Evolutionary conservation across 2,888 invertebrate genomes (phyloP), one percentile per base, ranked within the genome.

Genomic region (Odontothrips loti): DNA sequence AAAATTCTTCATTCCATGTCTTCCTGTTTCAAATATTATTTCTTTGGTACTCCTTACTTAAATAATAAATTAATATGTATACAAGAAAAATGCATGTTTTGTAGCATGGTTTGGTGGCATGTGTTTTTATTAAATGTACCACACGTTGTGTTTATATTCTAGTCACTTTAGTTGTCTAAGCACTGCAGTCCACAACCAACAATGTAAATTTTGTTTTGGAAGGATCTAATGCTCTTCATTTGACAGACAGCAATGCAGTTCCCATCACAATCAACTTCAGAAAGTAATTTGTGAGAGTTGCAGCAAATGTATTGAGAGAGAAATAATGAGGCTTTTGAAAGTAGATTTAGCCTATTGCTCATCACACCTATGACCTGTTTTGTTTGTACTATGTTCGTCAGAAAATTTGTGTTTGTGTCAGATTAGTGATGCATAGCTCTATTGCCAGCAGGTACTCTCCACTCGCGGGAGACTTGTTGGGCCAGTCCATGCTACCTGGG

Each of bases 401-500:
- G 34, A 43, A 43, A 43, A 51, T 15, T 17, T 47, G 34, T 75
- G n/a, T 47, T 47, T 43, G 48, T 79, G 48, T 81, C 34, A 47
- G 68, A 48, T 34, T 79, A 82, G 80, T 82, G 20, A 58, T 82
- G 34, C 43, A 84, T 88, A 12, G 23, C 68, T 75, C 68, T 75
- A n/a, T 27, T 75, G 68, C 68, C 68, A 75, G 81, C 89, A 91
- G 92, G 89, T 95, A 95, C 88, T 95, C 95, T 86, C 95, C 95
- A 83, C 89, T 95, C 87, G 93, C 94, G 84, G 95, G 95, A 84
- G 95, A 95, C 87, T 90, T 95, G 85, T 90, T 95, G 83, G 90
- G 90, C 83, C 93, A 93, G 87, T 94, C 94, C 48, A 92, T 95
- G 89, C 91, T 96, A 87, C 95, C 95, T 87, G 95, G 94, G 85